Base-by-base conservation (phyloP, 2,888 invertebrate genomes). In the Cephus rjabovi region DNA sequence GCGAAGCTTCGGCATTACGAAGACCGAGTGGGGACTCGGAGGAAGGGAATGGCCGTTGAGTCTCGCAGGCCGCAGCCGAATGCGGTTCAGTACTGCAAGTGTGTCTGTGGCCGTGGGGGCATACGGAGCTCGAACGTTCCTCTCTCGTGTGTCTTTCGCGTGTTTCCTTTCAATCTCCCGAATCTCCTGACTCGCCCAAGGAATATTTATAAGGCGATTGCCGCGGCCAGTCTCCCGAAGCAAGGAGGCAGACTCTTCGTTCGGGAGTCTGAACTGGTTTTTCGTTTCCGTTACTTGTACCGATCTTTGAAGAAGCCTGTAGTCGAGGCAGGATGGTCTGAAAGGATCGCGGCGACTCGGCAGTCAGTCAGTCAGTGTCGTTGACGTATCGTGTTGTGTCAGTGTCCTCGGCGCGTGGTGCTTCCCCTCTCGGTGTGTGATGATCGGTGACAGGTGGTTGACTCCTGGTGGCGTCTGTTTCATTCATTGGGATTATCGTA, bases 381-480 rank as follows among this genome's bases (percentile, higher is more conserved):
- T 86, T 87, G 87, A 87, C 86, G 87, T 87, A 86, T 87, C 81
- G 80, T 83, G 56, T 56, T 56, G 85, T 85, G 86, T 85, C 86
- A 85, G 87, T 84, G 84, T 86, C 84, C 83, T 73, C 70, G 34
- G n/a, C 73, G 73, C 40, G 31, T 40, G 31, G 30, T 33, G 35
- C 76, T 15, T 78, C 33, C 71, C 68, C 73, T 35, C 75, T 69
- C 73, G 31, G 40, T 69, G 74, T 81, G 81, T 84, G 75, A 86
- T 87, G 86, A 83, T 83, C 80, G 83, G 86, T 86, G 87, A 86
- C 85, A 86, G 83, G 84, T 86, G 82, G 75, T 77, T 80, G 70
- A 76, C 31, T 68, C 70, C 31, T 34, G 71, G 71, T 34, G 71
- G 12, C 12, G 75, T 40, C 15, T 15, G 23, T 56, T 56, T 56